Conservation (phyloP, 2,888 invertebrate genomes). For the Mythimna loreyi region DNA sequence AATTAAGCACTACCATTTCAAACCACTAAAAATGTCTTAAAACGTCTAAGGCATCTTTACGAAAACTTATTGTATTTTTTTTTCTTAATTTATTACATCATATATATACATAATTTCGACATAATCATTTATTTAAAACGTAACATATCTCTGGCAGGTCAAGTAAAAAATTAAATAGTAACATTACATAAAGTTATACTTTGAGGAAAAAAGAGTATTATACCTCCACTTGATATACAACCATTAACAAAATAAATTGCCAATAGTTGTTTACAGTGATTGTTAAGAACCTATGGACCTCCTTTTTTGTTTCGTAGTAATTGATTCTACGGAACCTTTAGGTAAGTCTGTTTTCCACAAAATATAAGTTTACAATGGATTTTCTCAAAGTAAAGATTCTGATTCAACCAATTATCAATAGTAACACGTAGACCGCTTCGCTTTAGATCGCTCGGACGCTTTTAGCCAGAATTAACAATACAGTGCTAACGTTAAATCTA, state of each 20-base stretch:
- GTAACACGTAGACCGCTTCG: constrained; percentile 75
- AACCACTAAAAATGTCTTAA: constrained; percentile 82
- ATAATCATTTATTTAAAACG: constrained; percentile 86
- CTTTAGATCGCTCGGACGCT: constrained; percentile 66
- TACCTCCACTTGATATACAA: constrained; percentile 17
- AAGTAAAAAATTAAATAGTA: constrained; percentile 76
- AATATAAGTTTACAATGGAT: constrained; percentile 62
- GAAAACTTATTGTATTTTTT: constrained; percentile 89
- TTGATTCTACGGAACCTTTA: constrained; percentile 5
- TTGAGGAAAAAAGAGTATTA: constrained; percentile 39
- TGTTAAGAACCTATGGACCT: background rate
- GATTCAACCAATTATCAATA: constrained; percentile 69
- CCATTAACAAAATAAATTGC: constrained; percentile 13
- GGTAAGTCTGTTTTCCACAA: constrained; percentile 40
- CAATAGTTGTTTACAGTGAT: constrained; percentile 4
- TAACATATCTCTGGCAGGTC: constrained; percentile 86
- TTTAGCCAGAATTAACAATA: constrained; percentile 79
- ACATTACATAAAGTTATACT: constrained; percentile 63
- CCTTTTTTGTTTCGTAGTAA: constrained; percentile 6
- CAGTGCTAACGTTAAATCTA: constrained; percentile 74
- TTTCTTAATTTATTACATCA: constrained; percentile 90
- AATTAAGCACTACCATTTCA: constrained; percentile 73
- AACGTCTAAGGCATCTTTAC: constrained; percentile 88
- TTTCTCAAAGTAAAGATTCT: constrained; percentile 57
- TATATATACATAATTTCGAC: constrained; percentile 90